Base-by-base conservation (phyloP, 2,888 invertebrate species). In the Brachycybe producta region DNA sequence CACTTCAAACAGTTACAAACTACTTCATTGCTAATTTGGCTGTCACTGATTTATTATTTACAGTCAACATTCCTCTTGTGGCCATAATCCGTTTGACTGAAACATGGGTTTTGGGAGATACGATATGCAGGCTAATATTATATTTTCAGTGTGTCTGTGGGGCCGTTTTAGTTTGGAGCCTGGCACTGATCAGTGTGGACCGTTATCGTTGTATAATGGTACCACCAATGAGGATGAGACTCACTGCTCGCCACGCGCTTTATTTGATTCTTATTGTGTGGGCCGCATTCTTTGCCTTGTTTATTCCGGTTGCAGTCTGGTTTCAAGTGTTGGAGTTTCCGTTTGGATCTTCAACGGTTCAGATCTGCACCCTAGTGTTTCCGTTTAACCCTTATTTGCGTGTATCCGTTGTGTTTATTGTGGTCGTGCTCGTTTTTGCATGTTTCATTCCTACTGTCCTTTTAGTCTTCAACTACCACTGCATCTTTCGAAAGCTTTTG, bases 181-280 rank as follows among this genome's bases (percentile, higher is more conserved):
- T 49, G 32, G 34, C 42, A 5, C 13, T 43, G 19, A 49, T 49
- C 34, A 43, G 49, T 17, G 17, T 49, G 3, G 49, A 49, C 23
- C 51, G 51, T 21, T 51, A 47, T 39, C 51, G 47, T 13, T 40
- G 45, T 17, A 51, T 51, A 1, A 47, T 51, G 5, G 8, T 39
- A 2, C 39, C n/a, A 23, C 46, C 47, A 26, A 11, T 13, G n/a
- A 19, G 28, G n/a, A 13, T 32, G 5, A 15, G 32, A 8, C 26
- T 46, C 15, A 28, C 38, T 15, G 7, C 13, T 17, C 5, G 28
- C 7, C 40, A 39, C 7, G 46, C 34, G n/a, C 17, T 34, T 1
- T 13, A 36, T n/a, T 13, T 45, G 8, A 44, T 45, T 3, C 17
- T 34, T 5, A 23, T 26, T 15, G 27, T 50, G 5, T 50, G 50